Evolutionary conservation across 2,888 invertebrate genomes (phyloP), one percentile per base, ranked within the genome.

Genomic region (Tipula vernalis): DNA sequence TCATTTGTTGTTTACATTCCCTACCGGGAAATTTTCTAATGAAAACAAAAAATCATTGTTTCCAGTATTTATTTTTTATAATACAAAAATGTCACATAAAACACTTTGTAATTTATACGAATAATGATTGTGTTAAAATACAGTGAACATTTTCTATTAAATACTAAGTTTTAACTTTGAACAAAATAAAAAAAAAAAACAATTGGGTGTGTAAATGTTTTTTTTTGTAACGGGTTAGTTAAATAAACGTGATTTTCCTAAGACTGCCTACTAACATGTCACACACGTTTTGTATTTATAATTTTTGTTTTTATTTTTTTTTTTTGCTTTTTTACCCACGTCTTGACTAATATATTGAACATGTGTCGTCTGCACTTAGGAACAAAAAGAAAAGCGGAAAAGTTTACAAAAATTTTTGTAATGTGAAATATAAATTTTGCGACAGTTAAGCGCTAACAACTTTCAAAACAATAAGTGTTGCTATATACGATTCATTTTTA

Each of bases 381-480:
- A 28, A 28, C 28, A 28, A 28, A 71, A 28, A 18, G 3, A 18
- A 71, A 71, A 10, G 28, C 28, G 28, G 10, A 71, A 71, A 71
- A 71, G 10, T 28, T 71, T 71, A 12, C 4, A 0, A 39, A 71
- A 71, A 57, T 18, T 71, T 71, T 71, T 71, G 18, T 71, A 71
- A 71, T 71, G 71, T 71, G 28, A 71, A 71, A 71, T 71, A 71
- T 71, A 71, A 71, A 71, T 71, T 71, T 71, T 71, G 71, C 18
- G 71, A 71, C 71, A 71, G 28, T 28, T 28, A 71, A 28, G 71
- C 71, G 71, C 10, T 71, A 8, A 28, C 28, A 71, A 71, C 71
- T 71, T 71, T 71, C 71, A 71, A 71, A 71, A 71, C 71, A 71
- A 71, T 71, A 71, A 71, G 71, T 71, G 71, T 71, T 71, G n/a